Conservation (phyloP, 1,140 invertebrate genomes). For the Caenorhabditis brenneri region DNA sequence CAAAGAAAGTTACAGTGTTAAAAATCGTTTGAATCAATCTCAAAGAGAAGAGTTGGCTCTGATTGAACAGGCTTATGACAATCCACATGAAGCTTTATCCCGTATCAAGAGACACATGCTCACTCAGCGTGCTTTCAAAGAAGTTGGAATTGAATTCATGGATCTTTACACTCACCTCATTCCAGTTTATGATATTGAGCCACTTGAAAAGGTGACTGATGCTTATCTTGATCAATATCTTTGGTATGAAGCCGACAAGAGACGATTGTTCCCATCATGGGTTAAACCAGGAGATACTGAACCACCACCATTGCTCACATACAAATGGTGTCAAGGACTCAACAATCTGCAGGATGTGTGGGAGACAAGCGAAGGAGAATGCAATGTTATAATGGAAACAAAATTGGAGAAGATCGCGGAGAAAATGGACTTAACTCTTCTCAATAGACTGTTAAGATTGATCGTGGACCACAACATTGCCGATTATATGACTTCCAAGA, state of each 20-base stretch:
- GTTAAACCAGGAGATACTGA: conserved; percentile 98
- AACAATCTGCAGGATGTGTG: conserved; percentile 98
- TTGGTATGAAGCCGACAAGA: conserved; percentile 99
- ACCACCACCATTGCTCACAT: conserved; percentile 93
- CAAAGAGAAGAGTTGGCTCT: conserved; percentile 96
- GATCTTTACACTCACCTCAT: conserved; percentile 98
- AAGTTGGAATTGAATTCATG: conserved; percentile 99
- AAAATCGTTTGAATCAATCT: conserved; percentile 96
- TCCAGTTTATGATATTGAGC: conserved; percentile 98
- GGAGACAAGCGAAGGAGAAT: conserved; percentile 97
- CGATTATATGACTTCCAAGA: conserved; percentile 99
- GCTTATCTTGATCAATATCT: conserved; percentile 99
- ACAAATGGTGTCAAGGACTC: conserved; percentile 99
- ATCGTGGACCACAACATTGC: conserved; percentile 99
- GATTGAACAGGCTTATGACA: conserved; percentile 99
- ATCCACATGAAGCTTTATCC: conserved; percentile 97
- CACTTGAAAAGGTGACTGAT: conserved; percentile 98
- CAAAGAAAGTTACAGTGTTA: conserved; percentile 98
- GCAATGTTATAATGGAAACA: conserved; percentile 96
- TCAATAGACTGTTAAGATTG: conserved; percentile 86
- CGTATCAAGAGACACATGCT: conserved; percentile 98
- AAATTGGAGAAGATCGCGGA: conserved; percentile 94
- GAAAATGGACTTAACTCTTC: conserved; percentile 96
- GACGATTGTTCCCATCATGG: conserved; percentile 92
- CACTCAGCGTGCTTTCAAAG: conserved; percentile 78